Base-by-base conservation (phyloP, 1,140 invertebrate species). In the Protaetia brevitarsis region DNA sequence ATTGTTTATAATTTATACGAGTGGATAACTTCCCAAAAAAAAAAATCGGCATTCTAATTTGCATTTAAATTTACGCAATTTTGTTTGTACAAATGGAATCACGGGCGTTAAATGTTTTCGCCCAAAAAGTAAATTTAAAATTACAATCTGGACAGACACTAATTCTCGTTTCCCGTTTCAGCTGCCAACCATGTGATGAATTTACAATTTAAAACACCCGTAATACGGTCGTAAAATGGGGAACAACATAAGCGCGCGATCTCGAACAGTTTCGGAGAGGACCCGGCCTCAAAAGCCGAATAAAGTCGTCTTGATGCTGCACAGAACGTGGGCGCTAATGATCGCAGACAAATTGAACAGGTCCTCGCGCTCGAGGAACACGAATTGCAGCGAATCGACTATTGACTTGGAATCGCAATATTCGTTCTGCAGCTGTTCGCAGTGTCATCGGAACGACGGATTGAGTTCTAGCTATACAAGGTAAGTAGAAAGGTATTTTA, bases 401-500 rank as follows among this genome's bases (percentile, higher is more conserved):
- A 77, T 70, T 31, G 72, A 74, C 19, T 73, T 63, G 34, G 69
- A 66, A 6, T 74, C 74, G 1, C 71, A 74, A 62, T 76, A 73
- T 68, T 75, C 75, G 23, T 71, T 71, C 59, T 77, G 75, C 45
- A 76, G 74, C 57, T 77, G 75, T 67, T 69, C 73, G 11, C 70
- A 76, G 56, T 77, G 75, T 62, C 69, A 73, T 56, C 69, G 65
- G 36, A 64, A 74, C 27, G 74, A 77, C 66, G 73, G 41, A 2
- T 51, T 51, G 19, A 51, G 41, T 23, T 51, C 41, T 8, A 51
- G 41, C 11, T 51, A 51, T 51, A 10, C 41, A 51, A 51, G 41
- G 41, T 51, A 26, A 11, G 41, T 51, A 23, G 13, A 7, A n/a
- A n/a, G n/a, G n/a, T n/a, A n/a, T n/a, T n/a, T n/a, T n/a, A n/a